Evolutionary conservation across 2,113 vertebrate genomes (phyloP).

Genomic region (Hemichromis elongatus): DNA sequence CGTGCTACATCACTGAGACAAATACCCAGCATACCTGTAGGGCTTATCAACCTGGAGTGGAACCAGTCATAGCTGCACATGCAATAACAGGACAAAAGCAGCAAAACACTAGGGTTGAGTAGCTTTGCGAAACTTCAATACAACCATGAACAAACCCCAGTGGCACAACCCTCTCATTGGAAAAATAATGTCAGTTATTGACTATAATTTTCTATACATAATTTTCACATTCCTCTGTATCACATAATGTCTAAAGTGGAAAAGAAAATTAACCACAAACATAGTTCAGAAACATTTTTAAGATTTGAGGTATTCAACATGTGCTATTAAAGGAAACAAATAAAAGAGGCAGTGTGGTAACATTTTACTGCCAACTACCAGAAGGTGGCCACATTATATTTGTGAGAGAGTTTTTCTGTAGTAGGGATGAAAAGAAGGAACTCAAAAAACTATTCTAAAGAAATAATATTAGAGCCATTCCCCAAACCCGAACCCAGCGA

Average conservation of each 20-base stretch:
- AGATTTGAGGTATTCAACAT: neutral
- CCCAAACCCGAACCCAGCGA: neutral
- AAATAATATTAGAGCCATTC: neutral
- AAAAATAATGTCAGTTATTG: neutral
- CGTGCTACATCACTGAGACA: slow-evolving; percentile 35
- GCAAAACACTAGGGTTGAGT: slow-evolving; percentile 19
- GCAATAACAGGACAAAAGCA: neutral
- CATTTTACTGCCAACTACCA: neutral
- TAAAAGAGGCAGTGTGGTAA: neutral
- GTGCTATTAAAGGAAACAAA: neutral
- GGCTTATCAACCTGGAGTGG: slow-evolving; percentile 27
- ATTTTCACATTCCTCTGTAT: neutral
- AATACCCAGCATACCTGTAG: slow-evolving; percentile 27
- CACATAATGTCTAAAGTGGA: neutral
- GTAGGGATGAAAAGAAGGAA: neutral
- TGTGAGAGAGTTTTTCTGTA: neutral
- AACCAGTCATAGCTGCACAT: neutral
- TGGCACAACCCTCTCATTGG: neutral
- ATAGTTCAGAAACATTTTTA: neutral
- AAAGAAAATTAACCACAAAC: neutral
- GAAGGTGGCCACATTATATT: neutral
- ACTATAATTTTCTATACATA: neutral
- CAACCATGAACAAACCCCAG: neutral
- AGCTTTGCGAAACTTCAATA: neutral
- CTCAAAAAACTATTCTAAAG: neutral